Evolutionary conservation across 2,888 invertebrate species (phyloP), one percentile per base, ranked within the genome.

Genomic region (Ctenicera cuprea): DNA sequence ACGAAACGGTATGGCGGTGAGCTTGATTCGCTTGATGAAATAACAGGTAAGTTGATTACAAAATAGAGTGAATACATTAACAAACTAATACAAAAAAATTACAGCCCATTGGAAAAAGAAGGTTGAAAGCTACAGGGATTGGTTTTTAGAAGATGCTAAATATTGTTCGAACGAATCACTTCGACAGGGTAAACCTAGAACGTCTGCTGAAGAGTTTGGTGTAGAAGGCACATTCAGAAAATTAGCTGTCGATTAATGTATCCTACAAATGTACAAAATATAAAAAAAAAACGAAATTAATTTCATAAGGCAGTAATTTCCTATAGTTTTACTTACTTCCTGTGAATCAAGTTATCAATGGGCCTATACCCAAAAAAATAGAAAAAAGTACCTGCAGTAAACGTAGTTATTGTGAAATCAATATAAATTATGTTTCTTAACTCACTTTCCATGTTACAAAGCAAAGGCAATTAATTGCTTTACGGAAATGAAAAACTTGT

Each of bases 1-100:
- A 93, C 93, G 0, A 84, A 83, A 11, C 93, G 93, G 82, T 93
- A 92, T 80, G 93, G 93, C 11, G 93, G 93, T 0, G 87, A 88
- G 11, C 90, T 88, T 33, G 90, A 90, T 0, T 86, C 89, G 20
- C 83, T 52, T 26, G 22, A 22, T 9, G 86, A 71, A 88, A 90
- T 90, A 82, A 80, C 85, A 80, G 16, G 37, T 59, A 59, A 8
- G 9, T n/a, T 22, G 7, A 54, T 26, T 11, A 3, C 3, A 54
- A 54, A 54, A 7, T 26, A 30, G n/a, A n/a, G n/a, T n/a, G n/a
- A n/a, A 54, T 3, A 30, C 20, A 43, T 41, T 61, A 14, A 9
- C 2, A 48, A 48, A 20, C 3, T 16, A 14, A 18, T 48, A 8
- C n/a, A 16, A 14, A 48, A 48, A 18, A 18, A 18, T 8, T 18